Conservation (phyloP, 2,113 vertebrate genomes). For the Genyomyrus donnyi region DNA sequence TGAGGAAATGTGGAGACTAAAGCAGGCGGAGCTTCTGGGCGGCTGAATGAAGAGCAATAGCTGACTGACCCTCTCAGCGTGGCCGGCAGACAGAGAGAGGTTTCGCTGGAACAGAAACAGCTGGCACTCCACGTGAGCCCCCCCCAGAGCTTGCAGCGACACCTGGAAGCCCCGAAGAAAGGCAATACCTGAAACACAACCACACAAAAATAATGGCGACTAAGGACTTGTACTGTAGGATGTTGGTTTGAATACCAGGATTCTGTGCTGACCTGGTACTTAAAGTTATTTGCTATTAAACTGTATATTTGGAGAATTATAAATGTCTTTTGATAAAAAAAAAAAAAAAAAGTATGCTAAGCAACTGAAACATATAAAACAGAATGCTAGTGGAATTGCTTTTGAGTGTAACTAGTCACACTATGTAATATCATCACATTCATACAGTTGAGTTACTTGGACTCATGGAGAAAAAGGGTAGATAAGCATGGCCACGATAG, state of each 20-base stretch:
- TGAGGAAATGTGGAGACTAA: background rate
- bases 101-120: constrained; percentile 61
- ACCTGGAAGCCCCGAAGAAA: constrained; percentile 67
- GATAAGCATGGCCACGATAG: background rate
- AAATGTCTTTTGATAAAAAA: background rate
- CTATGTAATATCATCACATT: background rate
- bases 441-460: background rate
- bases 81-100: constrained; percentile 42
- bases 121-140: constrained; percentile 48
- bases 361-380: background rate
- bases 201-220: background rate
- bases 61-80: constrained; percentile 48
- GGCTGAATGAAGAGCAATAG: background rate
- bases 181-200: constrained; percentile 47
- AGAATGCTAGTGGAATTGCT: background rate
- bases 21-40: background rate
- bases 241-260: background rate
- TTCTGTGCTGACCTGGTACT: background rate
- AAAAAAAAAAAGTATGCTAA: background rate
- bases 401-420: background rate
- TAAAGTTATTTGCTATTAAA: background rate
- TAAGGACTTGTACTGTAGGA: background rate
- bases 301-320: background rate
- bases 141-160: constrained; percentile 53
- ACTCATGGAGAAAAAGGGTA: background rate